Conservation (phyloP, 2,888 invertebrate species). For the Himalopsyche kuldschensis region DNA sequence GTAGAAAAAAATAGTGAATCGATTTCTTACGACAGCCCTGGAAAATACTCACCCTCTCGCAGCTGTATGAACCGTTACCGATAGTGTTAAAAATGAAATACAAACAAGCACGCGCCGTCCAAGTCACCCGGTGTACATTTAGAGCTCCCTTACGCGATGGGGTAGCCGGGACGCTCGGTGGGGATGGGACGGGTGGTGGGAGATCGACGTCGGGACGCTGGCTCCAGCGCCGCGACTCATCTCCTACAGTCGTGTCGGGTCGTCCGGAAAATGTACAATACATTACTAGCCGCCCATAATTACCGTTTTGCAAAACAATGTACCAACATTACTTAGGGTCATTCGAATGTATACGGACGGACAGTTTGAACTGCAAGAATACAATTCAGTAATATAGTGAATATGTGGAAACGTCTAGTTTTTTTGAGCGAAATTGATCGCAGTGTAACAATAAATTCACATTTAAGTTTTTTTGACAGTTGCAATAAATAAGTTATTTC, state of each 20-base stretch:
- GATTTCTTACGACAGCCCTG: too few relatives aligned
- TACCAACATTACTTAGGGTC: background rate
- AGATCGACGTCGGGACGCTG: slow-evolving; percentile 21
- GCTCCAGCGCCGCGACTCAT: slow-evolving; percentile 12
- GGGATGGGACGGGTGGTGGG: slow-evolving; percentile 13
- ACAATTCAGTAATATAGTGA: too few relatives aligned
- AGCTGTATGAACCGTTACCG: background rate
- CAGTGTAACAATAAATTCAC: too few relatives aligned
- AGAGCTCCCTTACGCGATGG: background rate
- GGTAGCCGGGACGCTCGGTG: background rate
- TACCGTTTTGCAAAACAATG: background rate
- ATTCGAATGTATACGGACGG: background rate
- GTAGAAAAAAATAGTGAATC: too few relatives aligned
- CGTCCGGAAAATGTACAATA: background rate
- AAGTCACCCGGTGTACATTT: background rate
- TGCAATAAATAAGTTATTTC: too few relatives aligned
- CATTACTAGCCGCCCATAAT: background rate
- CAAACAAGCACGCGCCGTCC: too few relatives aligned
- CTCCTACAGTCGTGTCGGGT: background rate
- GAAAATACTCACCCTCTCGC: too few relatives aligned
- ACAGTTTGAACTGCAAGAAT: too few relatives aligned
- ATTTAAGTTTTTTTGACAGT: too few relatives aligned
- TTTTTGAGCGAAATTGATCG: too few relatives aligned
- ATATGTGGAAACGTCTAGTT: too few relatives aligned
- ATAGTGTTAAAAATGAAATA: background rate